These are phyloP conservation scores for Lontra canadensis DNA, from an alignment of 2,113 vertebrate genomes.

Conservation along the genomic window DNA sequence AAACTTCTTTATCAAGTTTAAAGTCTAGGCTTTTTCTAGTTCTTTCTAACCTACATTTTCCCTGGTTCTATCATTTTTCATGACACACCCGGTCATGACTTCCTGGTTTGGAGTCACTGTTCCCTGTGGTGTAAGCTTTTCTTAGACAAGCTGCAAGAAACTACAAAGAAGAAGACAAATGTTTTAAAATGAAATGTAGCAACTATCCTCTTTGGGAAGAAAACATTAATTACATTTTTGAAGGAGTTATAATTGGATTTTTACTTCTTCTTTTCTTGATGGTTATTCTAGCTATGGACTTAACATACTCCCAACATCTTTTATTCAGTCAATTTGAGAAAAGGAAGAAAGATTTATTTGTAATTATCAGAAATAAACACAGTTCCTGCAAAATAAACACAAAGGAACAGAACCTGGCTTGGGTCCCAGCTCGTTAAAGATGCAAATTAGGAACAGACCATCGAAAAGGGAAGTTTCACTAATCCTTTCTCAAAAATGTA, in stretches of 20 bases:
- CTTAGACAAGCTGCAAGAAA: conserved; percentile 41
- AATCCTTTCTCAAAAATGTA: conserved; percentile 83
- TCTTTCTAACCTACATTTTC: conserved; percentile 12
- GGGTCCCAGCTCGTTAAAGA: conserved; percentile 83
- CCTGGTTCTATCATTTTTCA: conserved; percentile 34
- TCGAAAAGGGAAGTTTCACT: conserved; percentile 69
- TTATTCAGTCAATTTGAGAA: conserved; percentile 73
- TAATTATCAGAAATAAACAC: conserved; percentile 86
- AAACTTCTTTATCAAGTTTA: conserved; percentile 29
- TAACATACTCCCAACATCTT: conserved; percentile 66
- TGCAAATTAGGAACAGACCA: conserved; percentile 84
- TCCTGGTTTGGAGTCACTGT: not conserved
- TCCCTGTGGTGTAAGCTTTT: conserved; percentile 32
- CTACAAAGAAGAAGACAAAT: conserved; percentile 21
- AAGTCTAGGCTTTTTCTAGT: not conserved
- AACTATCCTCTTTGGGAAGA: conserved; percentile 50
- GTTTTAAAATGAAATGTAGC: conserved; percentile 58
- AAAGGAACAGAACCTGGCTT: conserved; percentile 86
- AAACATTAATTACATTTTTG: conserved; percentile 76
- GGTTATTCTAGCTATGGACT: conserved; percentile 14
- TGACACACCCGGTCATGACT: not conserved
- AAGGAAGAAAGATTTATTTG: conserved; percentile 86
- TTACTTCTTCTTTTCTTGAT: conserved; percentile 68
- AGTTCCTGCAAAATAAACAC: conserved; percentile 84
- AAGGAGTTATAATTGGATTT: conserved; percentile 76